Percentiles rank a stretch among this genome's conserved stretches.
Conservation (phyloP, 2,113 vertebrate genomes). For the Istiophorus platypterus region DNA sequence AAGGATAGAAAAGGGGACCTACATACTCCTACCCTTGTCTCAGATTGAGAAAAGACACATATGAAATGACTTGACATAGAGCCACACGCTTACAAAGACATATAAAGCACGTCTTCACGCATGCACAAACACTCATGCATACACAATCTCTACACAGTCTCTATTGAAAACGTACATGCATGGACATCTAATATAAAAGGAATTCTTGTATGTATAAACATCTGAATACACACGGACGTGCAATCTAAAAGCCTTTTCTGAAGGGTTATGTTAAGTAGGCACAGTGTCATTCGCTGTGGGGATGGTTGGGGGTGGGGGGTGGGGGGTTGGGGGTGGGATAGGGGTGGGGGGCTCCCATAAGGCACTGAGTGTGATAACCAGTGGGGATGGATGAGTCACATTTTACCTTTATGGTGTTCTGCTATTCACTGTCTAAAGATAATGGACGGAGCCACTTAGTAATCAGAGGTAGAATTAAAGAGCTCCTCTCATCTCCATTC, state of each 20-base stretch:
- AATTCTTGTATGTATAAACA: constrained; percentile 20
- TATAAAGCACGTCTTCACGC: constrained; percentile 48
- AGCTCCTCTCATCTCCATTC: constrained; percentile 75
- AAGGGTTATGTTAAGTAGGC: constrained; percentile 59
- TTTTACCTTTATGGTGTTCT: constrained; percentile 78
- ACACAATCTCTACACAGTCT: constrained; percentile 30
- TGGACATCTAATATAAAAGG: background rate
- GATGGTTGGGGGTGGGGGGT: constrained; percentile 19
- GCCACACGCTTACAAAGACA: constrained; percentile 28
- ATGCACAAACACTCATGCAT: constrained; percentile 59
- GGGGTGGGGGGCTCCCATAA: constrained; percentile 48
- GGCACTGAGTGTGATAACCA: constrained; percentile 69
- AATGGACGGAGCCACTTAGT: constrained; percentile 81
- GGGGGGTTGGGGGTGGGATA: background rate
- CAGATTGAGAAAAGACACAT: constrained; percentile 50
- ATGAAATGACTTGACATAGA: constrained; percentile 51
- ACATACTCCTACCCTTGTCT: constrained; percentile 50
- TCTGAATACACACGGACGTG: constrained; percentile 6
- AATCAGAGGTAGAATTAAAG: constrained; percentile 80
- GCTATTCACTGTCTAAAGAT: constrained; percentile 80
- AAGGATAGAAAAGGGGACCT: constrained; percentile 52
- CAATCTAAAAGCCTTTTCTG: constrained; percentile 52
- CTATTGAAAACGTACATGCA: constrained; percentile 21
- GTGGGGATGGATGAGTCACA: constrained; percentile 80
- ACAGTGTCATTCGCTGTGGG: constrained; percentile 53